Base-by-base conservation (phyloP, 2,797 vertebrate species). In the Linurgus olivaceus region DNA sequence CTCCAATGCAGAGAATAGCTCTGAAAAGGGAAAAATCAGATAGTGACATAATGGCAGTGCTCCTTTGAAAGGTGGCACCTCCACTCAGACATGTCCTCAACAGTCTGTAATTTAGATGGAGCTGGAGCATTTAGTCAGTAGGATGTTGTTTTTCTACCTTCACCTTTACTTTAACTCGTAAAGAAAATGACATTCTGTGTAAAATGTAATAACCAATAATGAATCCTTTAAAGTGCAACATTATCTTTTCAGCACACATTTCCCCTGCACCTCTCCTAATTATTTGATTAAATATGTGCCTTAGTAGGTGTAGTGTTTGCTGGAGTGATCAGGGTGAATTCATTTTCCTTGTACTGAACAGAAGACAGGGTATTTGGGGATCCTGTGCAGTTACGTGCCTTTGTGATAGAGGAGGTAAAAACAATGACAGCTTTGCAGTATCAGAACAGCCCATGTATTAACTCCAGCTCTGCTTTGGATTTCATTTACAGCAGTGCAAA, bases 171-270 rank as follows among this genome's bases (percentile, higher is more conserved):
- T 92, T 89, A 72, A 78, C 80, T 77, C 13, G 16, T 94, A 80
- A 87, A 87, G 93, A 94, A 96, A 96, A 93, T 92, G 80, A 94
- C 89, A 92, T 96, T 83, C 85, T 81, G 7, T 80, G 91, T 95
- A 94, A 94, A 96, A 95, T 44, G 86, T 86, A 96, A 96, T 96
- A 96, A 94, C 67, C 65, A 93, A 70, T 94, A 96, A 96, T 94
- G 94, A 95, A 94, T 93, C 88, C 80, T 94, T 94, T 80, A 84
- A 94, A 96, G 91, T 86, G 73, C 78, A 94, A 66, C 94, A 95
- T 96, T 96, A 97, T 95, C 95, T 96, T 94, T 96, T 96, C 93
- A 81, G 95, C 93, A 85, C 96, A 96, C 93, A 81, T 91, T 96
- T 96, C 67, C 71, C 48, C 62, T 88, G 90, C 71, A 96, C 93